These are phyloP conservation scores for Epistrophe eligans DNA, from an alignment of 2,888 invertebrate species.

Conservation along the genomic window DNA sequence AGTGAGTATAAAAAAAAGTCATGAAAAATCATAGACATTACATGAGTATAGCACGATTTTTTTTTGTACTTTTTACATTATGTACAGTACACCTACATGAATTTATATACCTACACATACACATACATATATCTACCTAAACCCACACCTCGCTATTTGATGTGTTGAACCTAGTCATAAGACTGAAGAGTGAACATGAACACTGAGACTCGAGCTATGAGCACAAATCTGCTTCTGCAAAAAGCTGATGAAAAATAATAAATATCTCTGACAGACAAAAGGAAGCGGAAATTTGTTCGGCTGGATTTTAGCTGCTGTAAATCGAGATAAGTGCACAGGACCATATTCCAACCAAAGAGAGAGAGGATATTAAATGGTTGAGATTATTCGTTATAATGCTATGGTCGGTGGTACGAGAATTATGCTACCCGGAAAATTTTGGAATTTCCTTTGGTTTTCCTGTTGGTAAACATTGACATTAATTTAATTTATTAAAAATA, in stretches of 20 bases:
- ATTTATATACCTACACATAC: neutral
- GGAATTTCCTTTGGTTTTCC: slow-evolving; percentile 30
- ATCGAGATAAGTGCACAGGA: slow-evolving; percentile 50
- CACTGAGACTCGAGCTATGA: neutral
- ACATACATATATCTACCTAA: neutral
- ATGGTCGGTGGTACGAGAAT: slow-evolving; percentile 1
- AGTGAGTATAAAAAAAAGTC: slow-evolving; percentile 58
- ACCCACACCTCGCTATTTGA: neutral
- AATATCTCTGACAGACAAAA: slow-evolving; percentile 19
- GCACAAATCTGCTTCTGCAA: slow-evolving; percentile 40
- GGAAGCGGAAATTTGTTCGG: slow-evolving; percentile 49
- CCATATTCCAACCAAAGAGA: slow-evolving; percentile 31
- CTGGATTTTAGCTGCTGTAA: slow-evolving; percentile 52
- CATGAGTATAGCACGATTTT: neutral
- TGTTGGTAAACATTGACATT: slow-evolving; percentile 33
- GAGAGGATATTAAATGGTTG: slow-evolving; percentile 57
- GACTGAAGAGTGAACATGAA: neutral
- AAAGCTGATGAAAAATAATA: slow-evolving; percentile 37
- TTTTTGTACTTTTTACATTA: neutral
- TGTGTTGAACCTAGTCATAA: slow-evolving; percentile 25
- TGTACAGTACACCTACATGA: neutral
- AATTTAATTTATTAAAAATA: slow-evolving; percentile 34
- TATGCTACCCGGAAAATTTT: slow-evolving; percentile 29
- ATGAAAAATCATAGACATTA: slow-evolving; percentile 43
- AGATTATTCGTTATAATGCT: slow-evolving; percentile 23